These are phyloP conservation scores for Promerops cafer DNA, from an alignment of 2,113 vertebrate species.

Conservation along the genomic window DNA sequence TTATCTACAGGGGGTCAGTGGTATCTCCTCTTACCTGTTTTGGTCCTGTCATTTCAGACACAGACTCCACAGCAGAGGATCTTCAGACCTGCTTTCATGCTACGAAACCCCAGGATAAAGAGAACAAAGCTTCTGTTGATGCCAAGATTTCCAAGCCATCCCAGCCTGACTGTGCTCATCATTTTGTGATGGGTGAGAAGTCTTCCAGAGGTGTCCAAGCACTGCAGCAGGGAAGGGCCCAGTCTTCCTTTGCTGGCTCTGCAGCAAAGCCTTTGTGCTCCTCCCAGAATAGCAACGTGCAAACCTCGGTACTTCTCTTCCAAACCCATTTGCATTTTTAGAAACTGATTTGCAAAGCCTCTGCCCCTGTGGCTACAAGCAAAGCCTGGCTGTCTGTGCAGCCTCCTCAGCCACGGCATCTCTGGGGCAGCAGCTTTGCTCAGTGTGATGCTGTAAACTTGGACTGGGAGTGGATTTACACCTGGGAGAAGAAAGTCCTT, in stretches of 20 bases:
- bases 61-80: not conserved
- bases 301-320: constrained; percentile 25
- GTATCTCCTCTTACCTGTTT: not conserved
- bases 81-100: not conserved
- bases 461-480: not conserved
- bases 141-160: not conserved
- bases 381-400: not conserved
- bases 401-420: not conserved
- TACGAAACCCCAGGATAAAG: not conserved
- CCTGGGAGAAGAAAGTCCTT: not conserved
- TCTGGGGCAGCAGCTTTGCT: not conserved
- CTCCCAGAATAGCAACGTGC: not conserved
- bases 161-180: not conserved
- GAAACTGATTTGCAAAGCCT: constrained; percentile 37
- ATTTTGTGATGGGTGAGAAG: not conserved
- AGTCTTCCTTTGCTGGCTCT: not conserved
- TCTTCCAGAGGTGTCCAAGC: not conserved
- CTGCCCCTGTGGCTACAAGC: not conserved
- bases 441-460: not conserved
- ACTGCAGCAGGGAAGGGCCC: not conserved
- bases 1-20: not conserved
- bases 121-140: not conserved
- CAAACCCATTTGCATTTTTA: constrained; percentile 5
- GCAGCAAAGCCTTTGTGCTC: not conserved
- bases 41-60: not conserved